These are phyloP conservation scores for Rhynchonycteris naso DNA, from an alignment of 2,797 vertebrate species.

Conservation along the genomic window DNA sequence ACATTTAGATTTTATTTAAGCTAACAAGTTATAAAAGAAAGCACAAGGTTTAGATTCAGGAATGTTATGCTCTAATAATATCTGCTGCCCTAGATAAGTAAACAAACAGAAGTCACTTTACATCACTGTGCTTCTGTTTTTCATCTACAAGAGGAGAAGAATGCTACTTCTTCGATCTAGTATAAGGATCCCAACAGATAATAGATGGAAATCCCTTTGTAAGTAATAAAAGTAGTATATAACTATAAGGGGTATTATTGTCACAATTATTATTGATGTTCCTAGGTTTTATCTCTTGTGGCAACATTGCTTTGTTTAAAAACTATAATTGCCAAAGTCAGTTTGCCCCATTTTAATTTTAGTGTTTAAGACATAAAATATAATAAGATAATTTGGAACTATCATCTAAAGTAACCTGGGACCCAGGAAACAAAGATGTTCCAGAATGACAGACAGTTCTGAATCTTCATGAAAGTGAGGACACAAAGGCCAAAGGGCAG, in stretches of 20 bases:
- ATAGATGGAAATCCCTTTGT: neutral
- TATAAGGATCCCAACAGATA: neutral
- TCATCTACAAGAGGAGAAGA: slow-evolving; percentile 25
- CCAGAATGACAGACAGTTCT: neutral
- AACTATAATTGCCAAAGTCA: neutral
- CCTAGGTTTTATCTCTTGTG: neutral
- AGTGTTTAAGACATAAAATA: neutral
- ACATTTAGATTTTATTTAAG: neutral
- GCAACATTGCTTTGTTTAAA: neutral
- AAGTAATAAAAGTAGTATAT: neutral
- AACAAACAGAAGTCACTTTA: neutral
- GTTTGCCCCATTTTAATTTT: neutral
- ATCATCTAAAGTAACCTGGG: neutral
- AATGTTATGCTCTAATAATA: neutral
- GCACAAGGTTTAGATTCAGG: neutral
- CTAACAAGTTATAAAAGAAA: neutral
- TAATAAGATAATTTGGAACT: neutral
- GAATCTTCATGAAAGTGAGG: neutral
- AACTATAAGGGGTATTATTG: neutral
- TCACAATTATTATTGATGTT: neutral
- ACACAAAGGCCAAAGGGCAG: neutral
- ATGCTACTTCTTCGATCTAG: neutral
- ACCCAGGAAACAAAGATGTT: neutral
- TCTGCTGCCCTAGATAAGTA: neutral
- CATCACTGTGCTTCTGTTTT: neutral